Evolutionary conservation across 2,113 vertebrate species (phyloP), one percentile per base, ranked within the genome.

Genomic region (Mastomys coucha): DNA sequence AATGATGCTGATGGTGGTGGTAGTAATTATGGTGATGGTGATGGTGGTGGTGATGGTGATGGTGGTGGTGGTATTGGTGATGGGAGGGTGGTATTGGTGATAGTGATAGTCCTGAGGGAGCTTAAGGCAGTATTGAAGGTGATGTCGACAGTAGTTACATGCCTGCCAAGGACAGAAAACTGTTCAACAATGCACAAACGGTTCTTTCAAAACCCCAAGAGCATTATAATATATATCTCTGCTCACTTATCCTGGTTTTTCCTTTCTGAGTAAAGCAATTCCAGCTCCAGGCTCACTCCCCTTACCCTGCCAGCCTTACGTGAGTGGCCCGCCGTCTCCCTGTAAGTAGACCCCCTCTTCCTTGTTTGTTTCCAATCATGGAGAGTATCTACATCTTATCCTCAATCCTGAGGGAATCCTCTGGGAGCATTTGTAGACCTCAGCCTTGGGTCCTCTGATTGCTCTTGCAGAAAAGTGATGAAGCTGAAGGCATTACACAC

Each of bases 311-410:
- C 1, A 33, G 31, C 73, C 49, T 24, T 16, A 45, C 0, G 17
- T 22, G 2, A 24, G 9, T 31, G 1, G 42, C 8, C 63, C 13
- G 39, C n/a, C n/a, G 5, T 2, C 31, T 60, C 26, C 76, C 80
- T 86, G 1, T 20, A 56, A 78, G 65, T 73, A 5, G 49, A 60
- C 67, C 63, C 60, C 8, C 16, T 84, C 77, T 65, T 69, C 45
- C n/a, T 31, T 94, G 36, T 70, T 51, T 63, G 63, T 73, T 45
- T 96, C 85, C 89, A 51, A 86, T 51, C 78, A 73, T n/a, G 51
- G 92, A 91, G 36, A 53, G 60, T 36, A 67, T 63, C 70, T 86
- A 89, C 33, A 60, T 84, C 67, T 81, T 94, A 42, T 31, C n/a
- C 53, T 73, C 36, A 10, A 36, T 60, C 60, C 53, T 77, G n/a